Percentiles rank a stretch among this genome's conserved stretches.
These are phyloP conservation scores for Drosophila rubida DNA, from an alignment of 2,888 invertebrate genomes.

Conservation along the genomic window DNA sequence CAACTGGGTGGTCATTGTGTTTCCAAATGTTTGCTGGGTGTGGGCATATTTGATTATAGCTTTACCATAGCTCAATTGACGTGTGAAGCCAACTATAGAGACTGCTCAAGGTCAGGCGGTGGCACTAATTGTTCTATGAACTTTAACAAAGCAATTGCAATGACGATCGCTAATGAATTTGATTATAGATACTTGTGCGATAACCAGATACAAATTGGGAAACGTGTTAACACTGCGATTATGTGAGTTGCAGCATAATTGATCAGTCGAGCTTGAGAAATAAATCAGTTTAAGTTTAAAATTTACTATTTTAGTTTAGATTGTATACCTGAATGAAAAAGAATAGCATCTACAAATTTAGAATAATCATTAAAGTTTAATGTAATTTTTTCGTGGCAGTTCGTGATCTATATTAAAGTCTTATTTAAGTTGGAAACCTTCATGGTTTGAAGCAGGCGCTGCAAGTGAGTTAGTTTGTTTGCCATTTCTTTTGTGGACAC, in stretches of 20 bases:
- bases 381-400: no score
- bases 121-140: neutral
- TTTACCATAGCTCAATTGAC: conserved; percentile 54
- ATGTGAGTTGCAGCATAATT: neutral
- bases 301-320: neutral
- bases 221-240: neutral
- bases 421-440: neutral
- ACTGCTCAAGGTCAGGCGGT: conserved; percentile 50
- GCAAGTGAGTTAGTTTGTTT: conserved; percentile 63
- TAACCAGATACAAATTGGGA: neutral
- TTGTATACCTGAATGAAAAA: no score
- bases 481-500: conserved; percentile 38
- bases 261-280: neutral
- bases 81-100: conserved; percentile 38
- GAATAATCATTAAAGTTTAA: no score
- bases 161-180: conserved; percentile 13
- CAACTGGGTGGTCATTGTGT: conserved; percentile 66
- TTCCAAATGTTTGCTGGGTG: conserved; percentile 38
- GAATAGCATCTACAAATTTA: neutral
- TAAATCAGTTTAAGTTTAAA: neutral
- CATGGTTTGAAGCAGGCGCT: conserved; percentile 11
- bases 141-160: conserved; percentile 6
- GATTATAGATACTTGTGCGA: conserved; percentile 3
- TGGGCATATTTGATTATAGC: conserved; percentile 59
- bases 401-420: neutral